Evolutionary conservation across 2,888 invertebrate genomes (phyloP).

Genomic region (Erpobdella octoculata): DNA sequence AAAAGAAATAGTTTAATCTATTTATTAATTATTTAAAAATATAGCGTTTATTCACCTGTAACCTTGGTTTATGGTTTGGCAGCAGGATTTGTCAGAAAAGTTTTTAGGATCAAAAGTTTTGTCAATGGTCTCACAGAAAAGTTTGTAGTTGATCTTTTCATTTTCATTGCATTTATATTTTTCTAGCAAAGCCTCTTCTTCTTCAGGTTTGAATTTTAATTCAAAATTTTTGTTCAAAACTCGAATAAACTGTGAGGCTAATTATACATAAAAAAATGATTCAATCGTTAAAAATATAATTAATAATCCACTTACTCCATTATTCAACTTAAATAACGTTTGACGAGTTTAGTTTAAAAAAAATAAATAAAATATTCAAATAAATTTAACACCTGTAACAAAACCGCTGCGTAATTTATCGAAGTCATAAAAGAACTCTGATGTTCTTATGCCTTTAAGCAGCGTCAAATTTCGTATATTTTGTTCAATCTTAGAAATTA

Average conservation of each 20-base stretch:
- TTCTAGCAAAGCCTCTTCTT: slow-evolving; percentile 43
- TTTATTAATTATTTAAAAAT: too few species aligned
- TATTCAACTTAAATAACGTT: too few species aligned
- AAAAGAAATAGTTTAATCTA: too few species aligned
- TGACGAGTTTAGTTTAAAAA: too few species aligned
- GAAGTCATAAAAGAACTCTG: slow-evolving; percentile 51
- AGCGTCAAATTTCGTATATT: slow-evolving; percentile 45
- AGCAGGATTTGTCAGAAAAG: slow-evolving; percentile 40
- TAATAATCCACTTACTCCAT: too few species aligned
- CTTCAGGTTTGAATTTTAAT: slow-evolving; percentile 43
- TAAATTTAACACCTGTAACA: slow-evolving; percentile 46
- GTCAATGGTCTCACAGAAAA: slow-evolving; percentile 49
- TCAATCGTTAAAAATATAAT: background rate
- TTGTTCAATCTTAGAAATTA: slow-evolving; percentile 36
- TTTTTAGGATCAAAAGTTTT: slow-evolving; percentile 46
- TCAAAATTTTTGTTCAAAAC: slow-evolving; percentile 50
- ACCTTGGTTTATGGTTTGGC: slow-evolving; percentile 13
- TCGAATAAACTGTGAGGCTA: slow-evolving; percentile 50
- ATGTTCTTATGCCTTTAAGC: slow-evolving; percentile 48
- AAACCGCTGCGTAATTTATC: slow-evolving; percentile 50
- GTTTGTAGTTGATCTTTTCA: slow-evolving; percentile 47
- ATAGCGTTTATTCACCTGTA: too few species aligned
- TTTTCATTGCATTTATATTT: slow-evolving; percentile 44
- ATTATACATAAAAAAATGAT: background rate
- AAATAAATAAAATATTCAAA: background rate